Base-by-base conservation (phyloP, 1,140 invertebrate species). In the Panulirus ornatus region DNA sequence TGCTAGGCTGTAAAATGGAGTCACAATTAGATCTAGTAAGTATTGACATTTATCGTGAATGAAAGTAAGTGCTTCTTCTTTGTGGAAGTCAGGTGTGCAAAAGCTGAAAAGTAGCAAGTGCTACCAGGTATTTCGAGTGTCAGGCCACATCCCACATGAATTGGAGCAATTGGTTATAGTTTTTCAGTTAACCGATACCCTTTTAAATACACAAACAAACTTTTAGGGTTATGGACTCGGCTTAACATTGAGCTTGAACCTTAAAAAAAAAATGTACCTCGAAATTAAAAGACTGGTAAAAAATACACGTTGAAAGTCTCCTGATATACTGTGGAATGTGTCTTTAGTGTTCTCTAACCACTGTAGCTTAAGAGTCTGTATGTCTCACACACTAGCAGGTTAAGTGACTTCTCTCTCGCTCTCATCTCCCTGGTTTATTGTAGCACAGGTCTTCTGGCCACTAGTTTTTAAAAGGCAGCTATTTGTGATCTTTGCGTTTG, bases 291-390 rank as follows among this genome's bases (percentile, higher is more conserved):
- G n/a, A 42, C 22, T 76, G 75, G 47, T 66, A 58, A 54, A 40
- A 78, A n/a, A 75, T 47, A 42, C 40, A 66, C 27, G 19, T 78
- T 63, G 34, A 66, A 63, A 66, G 47, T 44, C 36, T 78, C 73
- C 47, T 81, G 27, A 58, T 47, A 58, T 81, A 81, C 44, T 81
- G 78, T 81, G 85, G 73, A 63, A 78, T 87, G 85, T 73, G 85
- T 87, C 85, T 78, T 87, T 87, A 87, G 85, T 87, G 85, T 87
- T 87, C 85, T 87, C 75, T 87, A 87, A 87, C 85, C 85, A 87
- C 85, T 87, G 75, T 87, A 87, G 85, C 85, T 87, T 87, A 87
- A 87, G 85, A 78, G 73, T 87, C 73, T 87, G 76, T 78, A 87
- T 87, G 85, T 87, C 75, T 87, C 85, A 87, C 85, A 87, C 85